Conservation (phyloP, 2,888 invertebrate species). For the Opisthograptis luteolata region DNA sequence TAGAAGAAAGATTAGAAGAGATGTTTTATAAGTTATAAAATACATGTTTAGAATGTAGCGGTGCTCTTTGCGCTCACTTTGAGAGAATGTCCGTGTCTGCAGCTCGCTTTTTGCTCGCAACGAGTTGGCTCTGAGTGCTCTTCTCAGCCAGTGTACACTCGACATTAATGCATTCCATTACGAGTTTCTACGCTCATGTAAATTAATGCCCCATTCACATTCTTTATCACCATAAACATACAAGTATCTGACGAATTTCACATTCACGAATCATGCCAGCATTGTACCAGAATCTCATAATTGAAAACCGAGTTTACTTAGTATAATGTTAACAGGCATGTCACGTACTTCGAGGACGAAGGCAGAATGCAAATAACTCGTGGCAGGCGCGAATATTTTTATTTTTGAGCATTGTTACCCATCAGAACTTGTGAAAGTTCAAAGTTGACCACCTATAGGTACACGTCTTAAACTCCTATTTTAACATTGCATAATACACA, state of each 20-base stretch:
- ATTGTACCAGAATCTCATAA: slow-evolving; percentile 59
- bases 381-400: slow-evolving; percentile 47
- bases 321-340: slow-evolving; percentile 64
- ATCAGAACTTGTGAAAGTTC: too few relatives aligned
- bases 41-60: slow-evolving; percentile 34
- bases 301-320: slow-evolving; percentile 74
- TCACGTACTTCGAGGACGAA: slow-evolving; percentile 69
- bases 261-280: slow-evolving; percentile 50
- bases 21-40: too few relatives aligned
- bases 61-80: slow-evolving; percentile 40
- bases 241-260: slow-evolving; percentile 46
- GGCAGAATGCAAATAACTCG: slow-evolving; percentile 70
- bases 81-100: slow-evolving; percentile 52
- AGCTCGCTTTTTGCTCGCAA: slow-evolving; percentile 57
- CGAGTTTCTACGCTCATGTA: slow-evolving; percentile 58
- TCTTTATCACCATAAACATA: slow-evolving; percentile 46
- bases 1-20: too few relatives aligned
- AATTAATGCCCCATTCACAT: slow-evolving; percentile 59
- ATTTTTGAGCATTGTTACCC: slow-evolving; percentile 22
- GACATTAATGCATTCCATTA: slow-evolving; percentile 70
- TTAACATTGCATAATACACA: too few relatives aligned
- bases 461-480: too few relatives aligned
- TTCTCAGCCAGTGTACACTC: slow-evolving; percentile 51
- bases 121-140: slow-evolving; percentile 57
- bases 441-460: too few relatives aligned